Conservation (phyloP, 2,113 vertebrate genomes). For the Falcunculus frontatus region DNA sequence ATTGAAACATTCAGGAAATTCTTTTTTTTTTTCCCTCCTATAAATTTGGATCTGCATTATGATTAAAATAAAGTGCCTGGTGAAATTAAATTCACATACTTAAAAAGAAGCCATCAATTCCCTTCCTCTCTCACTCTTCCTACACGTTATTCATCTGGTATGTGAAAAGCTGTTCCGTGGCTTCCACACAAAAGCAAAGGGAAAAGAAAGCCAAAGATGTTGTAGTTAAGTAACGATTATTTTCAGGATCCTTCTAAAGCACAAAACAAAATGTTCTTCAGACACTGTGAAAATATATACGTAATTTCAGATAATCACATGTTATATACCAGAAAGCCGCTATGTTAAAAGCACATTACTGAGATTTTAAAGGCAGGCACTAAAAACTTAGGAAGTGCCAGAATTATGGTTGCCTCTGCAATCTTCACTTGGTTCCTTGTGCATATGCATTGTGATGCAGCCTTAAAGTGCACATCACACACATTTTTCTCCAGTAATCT, state of each 20-base stretch:
- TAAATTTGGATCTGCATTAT: background rate
- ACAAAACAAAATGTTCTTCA: constrained; percentile 27
- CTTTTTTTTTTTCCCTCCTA: background rate
- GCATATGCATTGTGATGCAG: background rate
- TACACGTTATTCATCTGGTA: constrained; percentile 50
- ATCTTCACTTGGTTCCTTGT: background rate
- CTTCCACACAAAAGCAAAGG: constrained; percentile 26
- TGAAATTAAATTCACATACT: constrained; percentile 30
- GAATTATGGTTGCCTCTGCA: background rate
- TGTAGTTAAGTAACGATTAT: constrained; percentile 25
- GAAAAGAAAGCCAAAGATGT: constrained; percentile 19
- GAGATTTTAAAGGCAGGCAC: background rate
- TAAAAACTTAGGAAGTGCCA: background rate
- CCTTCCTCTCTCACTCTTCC: constrained; percentile 40
- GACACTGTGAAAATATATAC: background rate
- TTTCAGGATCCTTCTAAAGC: background rate
- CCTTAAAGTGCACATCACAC: background rate
- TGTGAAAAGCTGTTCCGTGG: constrained; percentile 38
- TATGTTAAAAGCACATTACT: background rate
- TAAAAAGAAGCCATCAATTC: constrained; percentile 14
- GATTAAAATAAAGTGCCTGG: background rate
- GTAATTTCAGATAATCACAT: constrained; percentile 13
- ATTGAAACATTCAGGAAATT: background rate
- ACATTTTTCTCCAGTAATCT: background rate
- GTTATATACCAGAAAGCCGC: background rate